These are phyloP conservation scores for Poeciliopsis turneri DNA, from an alignment of 2,797 vertebrate species.

Conservation along the genomic window DNA sequence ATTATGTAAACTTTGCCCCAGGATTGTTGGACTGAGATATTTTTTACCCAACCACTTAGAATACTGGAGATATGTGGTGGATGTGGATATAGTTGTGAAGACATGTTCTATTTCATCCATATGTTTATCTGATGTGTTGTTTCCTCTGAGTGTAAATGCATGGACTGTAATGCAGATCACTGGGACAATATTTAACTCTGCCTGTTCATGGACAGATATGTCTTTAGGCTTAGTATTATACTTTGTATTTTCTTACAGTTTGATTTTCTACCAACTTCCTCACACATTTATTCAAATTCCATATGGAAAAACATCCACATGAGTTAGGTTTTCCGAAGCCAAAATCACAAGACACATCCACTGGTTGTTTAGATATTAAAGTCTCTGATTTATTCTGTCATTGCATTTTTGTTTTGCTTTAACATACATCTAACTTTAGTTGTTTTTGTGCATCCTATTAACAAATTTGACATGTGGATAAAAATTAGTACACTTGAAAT, in stretches of 20 bases:
- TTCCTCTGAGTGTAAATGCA: neutral
- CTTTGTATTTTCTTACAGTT: neutral
- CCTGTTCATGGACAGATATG: neutral
- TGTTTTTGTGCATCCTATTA: neutral
- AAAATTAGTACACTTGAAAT: neutral
- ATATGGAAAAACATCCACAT: neutral
- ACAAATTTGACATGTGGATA: neutral
- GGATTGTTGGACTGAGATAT: conserved; percentile 20
- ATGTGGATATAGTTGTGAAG: neutral
- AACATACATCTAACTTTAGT: neutral
- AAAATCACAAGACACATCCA: neutral
- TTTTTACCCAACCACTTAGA: conserved; percentile 21
- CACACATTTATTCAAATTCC: neutral
- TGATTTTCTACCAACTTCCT: neutral
- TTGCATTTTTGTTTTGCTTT: neutral
- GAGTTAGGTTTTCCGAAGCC: neutral
- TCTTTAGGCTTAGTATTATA: neutral
- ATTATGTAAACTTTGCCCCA: conserved; percentile 17
- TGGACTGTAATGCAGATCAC: neutral
- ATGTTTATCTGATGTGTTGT: conserved; percentile 11
- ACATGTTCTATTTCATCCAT: conserved; percentile 2
- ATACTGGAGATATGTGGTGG: neutral
- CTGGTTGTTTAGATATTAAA: neutral
- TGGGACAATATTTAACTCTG: neutral
- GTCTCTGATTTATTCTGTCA: neutral